A percentile compares a stretch with the other conserved stretches of the same genome.
Evolutionary conservation across 2,113 vertebrate species (phyloP).

Genomic region (Vicugna pacos): DNA sequence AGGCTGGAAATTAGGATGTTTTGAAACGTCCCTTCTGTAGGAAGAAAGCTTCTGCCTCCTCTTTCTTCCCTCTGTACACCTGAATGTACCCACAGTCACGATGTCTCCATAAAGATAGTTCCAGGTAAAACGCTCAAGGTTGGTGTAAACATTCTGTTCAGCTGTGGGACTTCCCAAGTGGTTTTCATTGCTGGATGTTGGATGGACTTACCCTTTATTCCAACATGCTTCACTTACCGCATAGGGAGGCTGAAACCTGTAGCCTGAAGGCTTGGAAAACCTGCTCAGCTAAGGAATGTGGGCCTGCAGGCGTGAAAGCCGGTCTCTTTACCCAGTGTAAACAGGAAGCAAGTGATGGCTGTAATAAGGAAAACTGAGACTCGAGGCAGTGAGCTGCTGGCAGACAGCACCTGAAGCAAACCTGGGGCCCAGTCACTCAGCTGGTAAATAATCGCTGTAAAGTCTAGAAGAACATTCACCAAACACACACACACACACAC

Average conservation of each 20-base stretch:
- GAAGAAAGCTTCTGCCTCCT: not conserved
- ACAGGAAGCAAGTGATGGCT: slow-evolving; percentile 78
- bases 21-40: not conserved
- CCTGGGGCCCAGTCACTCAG: slow-evolving; percentile 61
- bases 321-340: slow-evolving; percentile 75
- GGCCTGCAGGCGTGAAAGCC: slow-evolving; percentile 75
- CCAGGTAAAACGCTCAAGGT: not conserved
- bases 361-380: slow-evolving; percentile 79
- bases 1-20: not conserved
- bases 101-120: not conserved
- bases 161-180: not conserved
- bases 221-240: not conserved
- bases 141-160: not conserved
- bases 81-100: not conserved
- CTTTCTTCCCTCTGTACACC: not conserved
- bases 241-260: slow-evolving; percentile 35
- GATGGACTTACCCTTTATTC: not conserved
- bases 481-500: not conserved
- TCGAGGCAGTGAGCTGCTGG: slow-evolving; percentile 58
- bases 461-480: slow-evolving; percentile 57
- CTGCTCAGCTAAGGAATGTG: slow-evolving; percentile 73
- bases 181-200: not conserved
- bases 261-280: slow-evolving; percentile 75
- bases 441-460: slow-evolving; percentile 70
- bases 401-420: slow-evolving; percentile 74